Base-by-base conservation (phyloP, 2,888 invertebrate genomes). In the Lasioglossum marginatum region DNA sequence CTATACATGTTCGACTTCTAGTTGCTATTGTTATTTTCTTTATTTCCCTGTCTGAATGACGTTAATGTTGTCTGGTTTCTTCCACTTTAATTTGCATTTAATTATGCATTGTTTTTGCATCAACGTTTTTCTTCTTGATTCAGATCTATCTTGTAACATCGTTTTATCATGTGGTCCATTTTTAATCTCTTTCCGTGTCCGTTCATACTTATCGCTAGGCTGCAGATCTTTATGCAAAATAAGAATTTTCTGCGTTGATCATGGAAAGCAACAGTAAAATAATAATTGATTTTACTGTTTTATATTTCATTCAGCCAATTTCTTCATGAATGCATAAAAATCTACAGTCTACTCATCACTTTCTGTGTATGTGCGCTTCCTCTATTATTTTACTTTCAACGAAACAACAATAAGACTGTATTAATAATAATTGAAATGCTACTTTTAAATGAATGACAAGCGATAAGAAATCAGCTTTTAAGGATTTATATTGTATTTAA, bases 401-500 rank as follows among this genome's bases (percentile, higher is more conserved):
- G 70, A 76, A 45, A n/a, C 37, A 79, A n/a, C 4, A 31, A 76
- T 79, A 76, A 84, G 68, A 77, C 76, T 84, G 82, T 79, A 77
- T 27, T 63, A 60, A 60, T 70, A 57, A 45, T 78, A 76, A 80
- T 80, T 70, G 77, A 71, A 78, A 74, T 81, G n/a, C 52, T 48
- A 79, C 37, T 84, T 82, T 79, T 66, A 40, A 48, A 78, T 76
- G 60, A 68, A 57, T 72, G 10, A 77, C 45, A 73, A 80, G 14
- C 31, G 57, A 37, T 70, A 82, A 52, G 52, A 40, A 57, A 40
- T 70, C 79, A 81, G 79, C 40, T 76, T 66, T 31, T 76, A 82
- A 72, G 71, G 12, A 34, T 31, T 70, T 63, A 57, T n/a, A 37
- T 80, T 66, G 60, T 37, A 60, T 48, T 75, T 71, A 63, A 76